Evolutionary conservation across 2,797 vertebrate genomes (phyloP).

Genomic region (Odontamblyopus lacepedii): DNA sequence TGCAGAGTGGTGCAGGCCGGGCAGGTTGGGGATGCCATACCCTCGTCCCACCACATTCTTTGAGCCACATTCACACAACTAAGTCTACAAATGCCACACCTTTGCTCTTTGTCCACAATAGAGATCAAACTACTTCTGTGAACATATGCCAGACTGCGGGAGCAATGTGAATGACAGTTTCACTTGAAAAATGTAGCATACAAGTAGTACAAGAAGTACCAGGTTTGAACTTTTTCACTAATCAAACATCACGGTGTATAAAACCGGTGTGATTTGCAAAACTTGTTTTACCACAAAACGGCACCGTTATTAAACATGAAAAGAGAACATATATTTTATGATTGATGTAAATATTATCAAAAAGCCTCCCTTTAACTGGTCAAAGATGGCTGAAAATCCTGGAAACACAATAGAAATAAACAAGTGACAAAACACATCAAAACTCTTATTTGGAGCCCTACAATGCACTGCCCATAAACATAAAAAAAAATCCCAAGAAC

Average conservation of each 20-base stretch:
- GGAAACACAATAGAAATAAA: not conserved
- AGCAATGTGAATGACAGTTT: not conserved
- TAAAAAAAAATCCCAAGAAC: not conserved
- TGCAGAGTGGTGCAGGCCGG: slow-evolving; percentile 29
- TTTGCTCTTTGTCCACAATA: slow-evolving; percentile 21
- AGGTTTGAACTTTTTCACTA: too few species aligned
- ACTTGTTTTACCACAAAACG: too few species aligned
- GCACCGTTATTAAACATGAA: too few species aligned
- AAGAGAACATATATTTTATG: too few species aligned
- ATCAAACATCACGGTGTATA: not conserved
- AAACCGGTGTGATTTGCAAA: not conserved
- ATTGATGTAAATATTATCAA: too few species aligned
- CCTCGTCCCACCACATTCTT: slow-evolving; percentile 59
- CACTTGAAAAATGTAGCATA: too few species aligned
- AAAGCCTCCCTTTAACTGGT: too few species aligned
- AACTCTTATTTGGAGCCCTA: not conserved
- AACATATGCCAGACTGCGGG: not conserved
- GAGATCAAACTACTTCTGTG: not conserved
- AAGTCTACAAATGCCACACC: slow-evolving; percentile 44
- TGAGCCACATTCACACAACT: slow-evolving; percentile 20
- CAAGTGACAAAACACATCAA: not conserved
- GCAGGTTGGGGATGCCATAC: slow-evolving; percentile 44
- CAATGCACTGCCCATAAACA: not conserved
- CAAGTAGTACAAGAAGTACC: too few species aligned
- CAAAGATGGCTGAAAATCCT: too few species aligned